A percentile compares a stretch with the other conserved stretches of the same genome.
These are phyloP conservation scores for Coregonus ussuriensis DNA, from an alignment of 2,797 vertebrate genomes.

Conservation along the genomic window DNA sequence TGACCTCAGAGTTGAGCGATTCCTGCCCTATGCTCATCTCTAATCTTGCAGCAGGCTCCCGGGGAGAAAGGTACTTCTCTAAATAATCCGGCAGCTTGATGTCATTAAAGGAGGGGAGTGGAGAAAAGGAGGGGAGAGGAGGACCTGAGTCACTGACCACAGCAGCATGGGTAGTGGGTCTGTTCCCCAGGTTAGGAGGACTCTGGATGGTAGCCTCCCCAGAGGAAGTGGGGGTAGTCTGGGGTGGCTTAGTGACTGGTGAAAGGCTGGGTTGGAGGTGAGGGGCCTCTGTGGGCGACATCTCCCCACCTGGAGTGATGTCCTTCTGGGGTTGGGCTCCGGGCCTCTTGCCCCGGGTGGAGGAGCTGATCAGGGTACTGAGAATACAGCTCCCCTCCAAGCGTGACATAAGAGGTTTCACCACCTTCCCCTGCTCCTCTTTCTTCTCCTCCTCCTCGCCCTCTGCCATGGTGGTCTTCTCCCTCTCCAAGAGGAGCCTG, in stretches of 20 bases:
- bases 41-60: constrained; percentile 63
- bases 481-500: constrained; percentile 39
- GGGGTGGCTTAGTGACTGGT: constrained; percentile 3
- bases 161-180: constrained; percentile 50
- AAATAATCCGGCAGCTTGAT: constrained; percentile 79
- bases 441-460: constrained; percentile 55
- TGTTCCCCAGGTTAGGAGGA: background rate
- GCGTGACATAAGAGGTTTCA: constrained; percentile 88
- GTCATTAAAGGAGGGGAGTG: constrained; percentile 74
- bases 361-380: constrained; percentile 76
- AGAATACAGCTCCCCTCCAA: constrained; percentile 88
- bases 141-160: constrained; percentile 66
- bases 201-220: constrained; percentile 19
- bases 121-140: constrained; percentile 30
- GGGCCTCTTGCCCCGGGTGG: constrained; percentile 51
- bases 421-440: constrained; percentile 71
- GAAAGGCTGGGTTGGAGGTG: background rate
- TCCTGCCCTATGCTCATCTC: constrained; percentile 59
- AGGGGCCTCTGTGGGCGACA: constrained; percentile 42
- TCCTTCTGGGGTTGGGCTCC: constrained; percentile 46
- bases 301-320: constrained; percentile 38
- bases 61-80: constrained; percentile 81
- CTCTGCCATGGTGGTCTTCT: constrained; percentile 34
- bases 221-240: constrained; percentile 19
- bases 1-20: constrained; percentile 59